Percentiles rank a stretch among this genome's conserved stretches.
phyloP scores from a whole-genome alignment of 1,140 invertebrate genomes.

The Ceratoteleas bidentatus region DNA sequence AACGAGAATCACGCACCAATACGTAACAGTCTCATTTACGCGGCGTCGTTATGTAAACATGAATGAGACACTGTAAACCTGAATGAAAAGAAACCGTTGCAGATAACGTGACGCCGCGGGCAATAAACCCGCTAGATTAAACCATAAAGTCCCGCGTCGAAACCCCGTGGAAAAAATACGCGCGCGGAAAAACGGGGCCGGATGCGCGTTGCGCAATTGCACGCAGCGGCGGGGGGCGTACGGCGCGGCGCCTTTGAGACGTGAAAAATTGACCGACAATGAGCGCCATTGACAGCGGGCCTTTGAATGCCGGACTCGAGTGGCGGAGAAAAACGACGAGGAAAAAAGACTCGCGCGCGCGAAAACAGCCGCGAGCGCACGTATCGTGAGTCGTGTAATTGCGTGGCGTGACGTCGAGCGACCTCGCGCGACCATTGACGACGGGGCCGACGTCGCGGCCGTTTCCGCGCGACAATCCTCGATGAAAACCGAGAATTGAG shows the following conservation, averaged over 20 bases:
- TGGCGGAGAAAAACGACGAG: background rate
- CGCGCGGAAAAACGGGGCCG: conserved; percentile 17
- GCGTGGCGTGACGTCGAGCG: conserved; percentile 48
- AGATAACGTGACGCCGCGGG: background rate
- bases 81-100: conserved; percentile 26
- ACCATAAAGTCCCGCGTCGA: background rate
- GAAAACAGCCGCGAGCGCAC: conserved; percentile 54
- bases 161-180: background rate
- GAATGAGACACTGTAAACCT: conserved; percentile 11
- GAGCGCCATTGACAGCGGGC: conserved; percentile 19
- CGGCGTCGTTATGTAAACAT: conserved; percentile 19
- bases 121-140: conserved; percentile 10
- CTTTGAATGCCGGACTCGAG: conserved; percentile 30
- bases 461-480: no score
- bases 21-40: conserved; percentile 20
- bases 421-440: conserved; percentile 55
- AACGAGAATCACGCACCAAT: background rate
- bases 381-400: conserved; percentile 47
- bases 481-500: no score
- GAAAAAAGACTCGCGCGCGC: conserved; percentile 13
- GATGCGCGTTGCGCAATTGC: no score
- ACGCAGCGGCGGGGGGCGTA: no score
- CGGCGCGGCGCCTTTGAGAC: conserved; percentile 12
- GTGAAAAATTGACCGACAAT: conserved; percentile 26
- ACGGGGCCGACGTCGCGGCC: conserved; percentile 12